Evolutionary conservation across 2,888 invertebrate genomes (phyloP).

Genomic region (Chrysolina haemoptera): DNA sequence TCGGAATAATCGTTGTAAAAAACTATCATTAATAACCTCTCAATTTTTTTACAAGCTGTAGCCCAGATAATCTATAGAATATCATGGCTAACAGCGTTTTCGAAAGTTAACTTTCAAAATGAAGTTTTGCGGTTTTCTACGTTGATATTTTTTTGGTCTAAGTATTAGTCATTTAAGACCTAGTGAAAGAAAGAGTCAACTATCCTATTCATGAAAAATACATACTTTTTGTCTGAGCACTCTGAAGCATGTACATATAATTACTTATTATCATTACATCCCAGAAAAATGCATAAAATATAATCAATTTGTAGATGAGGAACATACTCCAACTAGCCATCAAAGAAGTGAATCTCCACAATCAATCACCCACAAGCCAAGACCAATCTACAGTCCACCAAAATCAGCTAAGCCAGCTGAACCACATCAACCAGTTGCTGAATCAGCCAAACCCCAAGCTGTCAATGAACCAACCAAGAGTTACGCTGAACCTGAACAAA

Average conservation of each 20-base stretch:
- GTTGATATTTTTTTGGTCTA: too few species aligned
- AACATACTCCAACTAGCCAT: conserved; percentile 58
- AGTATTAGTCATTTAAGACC: too few species aligned
- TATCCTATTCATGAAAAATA: too few species aligned
- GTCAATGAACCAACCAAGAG: neutral
- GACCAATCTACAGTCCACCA: conserved; percentile 49
- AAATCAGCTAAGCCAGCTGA: conserved; percentile 29
- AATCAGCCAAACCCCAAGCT: conserved; percentile 12
- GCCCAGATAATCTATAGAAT: too few species aligned
- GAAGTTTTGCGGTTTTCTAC: too few species aligned
- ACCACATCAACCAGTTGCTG: conserved; percentile 24
- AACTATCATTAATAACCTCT: too few species aligned
- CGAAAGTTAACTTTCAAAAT: too few species aligned
- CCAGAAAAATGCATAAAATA: neutral
- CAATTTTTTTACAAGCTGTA: too few species aligned
- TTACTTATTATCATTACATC: neutral
- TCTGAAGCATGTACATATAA: neutral
- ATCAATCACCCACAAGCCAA: conserved; percentile 22
- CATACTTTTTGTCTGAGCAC: neutral
- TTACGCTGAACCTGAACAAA: neutral
- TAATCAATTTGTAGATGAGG: conserved; percentile 57
- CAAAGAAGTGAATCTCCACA: conserved; percentile 59
- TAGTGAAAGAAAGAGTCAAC: too few species aligned
- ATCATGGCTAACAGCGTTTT: too few species aligned
- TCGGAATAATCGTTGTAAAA: too few species aligned